Conservation (phyloP, 2,113 vertebrate genomes). For the Cyanoramphus novaezelandiae region DNA sequence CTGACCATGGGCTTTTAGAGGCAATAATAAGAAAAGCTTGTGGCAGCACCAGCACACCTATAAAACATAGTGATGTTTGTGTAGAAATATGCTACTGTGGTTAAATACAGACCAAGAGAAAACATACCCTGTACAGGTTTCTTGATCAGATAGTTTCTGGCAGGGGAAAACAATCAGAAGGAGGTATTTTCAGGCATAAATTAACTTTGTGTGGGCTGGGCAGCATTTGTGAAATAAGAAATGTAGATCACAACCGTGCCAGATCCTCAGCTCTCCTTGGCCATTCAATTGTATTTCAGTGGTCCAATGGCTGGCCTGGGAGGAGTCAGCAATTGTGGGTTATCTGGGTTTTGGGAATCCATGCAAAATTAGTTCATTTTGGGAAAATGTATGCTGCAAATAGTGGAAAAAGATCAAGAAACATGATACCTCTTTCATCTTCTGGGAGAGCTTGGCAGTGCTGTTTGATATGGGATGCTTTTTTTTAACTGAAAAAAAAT, state of each 20-base stretch:
- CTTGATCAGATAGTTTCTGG: background rate
- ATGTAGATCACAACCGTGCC: background rate
- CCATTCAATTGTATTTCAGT: background rate
- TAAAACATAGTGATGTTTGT: background rate
- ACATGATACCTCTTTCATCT: background rate
- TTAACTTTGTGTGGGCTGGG: background rate
- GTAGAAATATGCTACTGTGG: conserved; percentile 2
- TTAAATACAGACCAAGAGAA: background rate
- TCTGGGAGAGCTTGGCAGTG: background rate
- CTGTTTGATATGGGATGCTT: background rate
- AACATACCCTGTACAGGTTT: background rate
- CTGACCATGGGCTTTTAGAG: conserved; percentile 18
- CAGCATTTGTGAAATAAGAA: background rate
- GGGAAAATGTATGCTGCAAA: background rate
- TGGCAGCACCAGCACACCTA: background rate
- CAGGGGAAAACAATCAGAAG: background rate
- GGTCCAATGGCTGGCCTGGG: background rate
- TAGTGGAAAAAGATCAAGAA: background rate
- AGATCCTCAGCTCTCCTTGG: background rate
- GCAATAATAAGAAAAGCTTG: conserved; percentile 5
- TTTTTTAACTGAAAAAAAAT: background rate
- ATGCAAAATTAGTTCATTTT: background rate
- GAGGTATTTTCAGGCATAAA: background rate
- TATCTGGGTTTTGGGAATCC: background rate
- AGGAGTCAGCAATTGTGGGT: background rate